Percentiles rank a stretch among this genome's conserved stretches.
Conservation (phyloP, 2,888 invertebrate genomes). For the Campoplex nolae region DNA sequence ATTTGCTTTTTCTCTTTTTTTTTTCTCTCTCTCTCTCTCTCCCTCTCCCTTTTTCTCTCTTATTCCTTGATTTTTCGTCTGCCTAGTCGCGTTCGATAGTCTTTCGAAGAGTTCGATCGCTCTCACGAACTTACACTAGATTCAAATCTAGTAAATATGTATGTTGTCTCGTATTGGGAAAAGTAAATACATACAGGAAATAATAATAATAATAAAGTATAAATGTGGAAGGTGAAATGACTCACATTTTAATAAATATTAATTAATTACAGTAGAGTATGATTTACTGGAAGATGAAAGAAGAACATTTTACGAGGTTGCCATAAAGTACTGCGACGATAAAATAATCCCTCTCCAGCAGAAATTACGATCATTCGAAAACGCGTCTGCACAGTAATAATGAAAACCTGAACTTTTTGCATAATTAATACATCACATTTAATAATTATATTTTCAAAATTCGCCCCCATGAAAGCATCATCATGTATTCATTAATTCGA, state of each 20-base stretch:
- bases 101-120: conserved; percentile 6
- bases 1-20: conserved; percentile 25
- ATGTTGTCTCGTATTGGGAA: neutral
- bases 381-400: neutral
- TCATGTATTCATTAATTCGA: neutral
- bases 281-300: neutral
- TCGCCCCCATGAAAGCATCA: neutral
- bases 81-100: conserved; percentile 6
- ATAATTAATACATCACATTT: neutral
- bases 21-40: neutral
- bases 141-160: conserved; percentile 2
- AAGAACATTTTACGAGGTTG: neutral
- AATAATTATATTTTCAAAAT: neutral
- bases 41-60: conserved; percentile 7
- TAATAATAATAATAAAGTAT: neutral
- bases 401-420: conserved; percentile 1
- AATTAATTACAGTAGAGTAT: neutral
- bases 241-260: neutral
- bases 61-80: neutral
- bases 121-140: neutral
- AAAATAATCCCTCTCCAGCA: neutral
- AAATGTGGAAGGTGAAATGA: neutral
- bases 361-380: conserved; percentile 3
- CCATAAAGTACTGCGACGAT: neutral
- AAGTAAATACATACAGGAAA: neutral